Base-by-base conservation (phyloP, 2,797 vertebrate species). In the Sebastolobus alascanus region DNA sequence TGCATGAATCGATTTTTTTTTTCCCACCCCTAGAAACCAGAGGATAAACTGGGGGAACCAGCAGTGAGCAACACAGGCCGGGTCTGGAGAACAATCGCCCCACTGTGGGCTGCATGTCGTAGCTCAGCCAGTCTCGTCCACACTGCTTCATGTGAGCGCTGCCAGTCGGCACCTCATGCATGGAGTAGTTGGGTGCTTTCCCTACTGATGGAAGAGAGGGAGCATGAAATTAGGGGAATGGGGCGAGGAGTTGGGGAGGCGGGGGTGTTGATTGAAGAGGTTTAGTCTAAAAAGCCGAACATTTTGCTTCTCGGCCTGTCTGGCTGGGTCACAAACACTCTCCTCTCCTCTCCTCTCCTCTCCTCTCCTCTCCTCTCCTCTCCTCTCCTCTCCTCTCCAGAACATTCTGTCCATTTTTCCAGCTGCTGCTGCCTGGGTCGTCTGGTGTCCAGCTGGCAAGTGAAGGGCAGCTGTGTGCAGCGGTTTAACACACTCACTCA, bases 341-440 rank as follows among this genome's bases (percentile, higher is more conserved):
- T 84, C 58, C 63, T 75, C 77, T 81, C 61, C 71, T 85, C 87
- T 88, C 75, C 56, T 65, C 81, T 85, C 63, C 35, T 75, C 78
- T 81, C 63, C 69, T 86, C 87, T 89, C 76, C 59, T 85, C 63
- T 81, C 63, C 69, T 86, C 87, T 89, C 76, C 59, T 85, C 63
- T 81, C 63, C 69, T 86, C 87, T 89, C 76, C 59, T 25, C 25
- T 25, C 25, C 25, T 25, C 87, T 89, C 76, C 59, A 84, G 92
- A 91, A 93, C 93, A 92, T 92, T 94, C 85, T 93, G 92, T 94
- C 91, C 91, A 89, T 92, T 93, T 92, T 90, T 93, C 88, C 92
- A 92, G 91, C 90, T 91, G 90, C 93, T 93, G 90, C 88, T 90
- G 92, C 88, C 85, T 90, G 79, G 86, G 80, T 82, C 90, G 92